Base-by-base conservation (phyloP, 2,113 vertebrate genomes). In the Limnothrissa miodon region DNA sequence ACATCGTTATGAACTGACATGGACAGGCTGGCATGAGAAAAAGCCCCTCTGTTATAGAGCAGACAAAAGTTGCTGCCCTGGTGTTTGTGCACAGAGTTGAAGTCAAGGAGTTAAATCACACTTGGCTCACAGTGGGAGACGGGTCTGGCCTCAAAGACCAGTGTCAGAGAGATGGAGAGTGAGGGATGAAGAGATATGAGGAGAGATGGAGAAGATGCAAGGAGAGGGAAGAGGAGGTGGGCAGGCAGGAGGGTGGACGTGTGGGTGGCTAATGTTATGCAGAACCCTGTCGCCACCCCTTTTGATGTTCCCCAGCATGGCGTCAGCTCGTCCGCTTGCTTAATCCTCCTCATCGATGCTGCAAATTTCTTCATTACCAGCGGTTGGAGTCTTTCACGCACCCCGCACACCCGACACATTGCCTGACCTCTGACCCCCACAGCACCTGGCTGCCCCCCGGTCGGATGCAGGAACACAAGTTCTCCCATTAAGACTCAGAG, bases 291-390 rank as follows among this genome's bases (percentile, higher is more conserved):
- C 13, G 25, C 66, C 33, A 15, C 17, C 51, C 53, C 85, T 87
- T 74, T 80, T 80, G 51, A 48, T 79, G 45, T 53, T 78, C 29
- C n/a, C 0, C 85, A 39, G 82, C 80, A 83, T 90, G 85, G 82
- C 89, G 89, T 83, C 87, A 78, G 88, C 82, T 23, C 19, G 66
- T 78, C 83, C 87, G 82, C 51, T 88, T 74, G 89, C 88, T 86
- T 91, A 85, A 84, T 90, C 83, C 88, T 88, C 74, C 66, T 91
- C 87, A 86, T 88, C 86, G 7, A 70, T 11, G 78, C 88, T 81
- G 83, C 85, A 83, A 87, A 86, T 0, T 0, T 83, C 86, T 89
- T 90, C 79, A 79, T 84, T 86, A 87, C 83, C 33, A 44, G 83
- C 48, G 90, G 81, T 62, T 7, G 36, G 85, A 39, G 62, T 79